Evolutionary conservation across 2,888 invertebrate genomes (phyloP).

Genomic region (Colostygia pectinataria): DNA sequence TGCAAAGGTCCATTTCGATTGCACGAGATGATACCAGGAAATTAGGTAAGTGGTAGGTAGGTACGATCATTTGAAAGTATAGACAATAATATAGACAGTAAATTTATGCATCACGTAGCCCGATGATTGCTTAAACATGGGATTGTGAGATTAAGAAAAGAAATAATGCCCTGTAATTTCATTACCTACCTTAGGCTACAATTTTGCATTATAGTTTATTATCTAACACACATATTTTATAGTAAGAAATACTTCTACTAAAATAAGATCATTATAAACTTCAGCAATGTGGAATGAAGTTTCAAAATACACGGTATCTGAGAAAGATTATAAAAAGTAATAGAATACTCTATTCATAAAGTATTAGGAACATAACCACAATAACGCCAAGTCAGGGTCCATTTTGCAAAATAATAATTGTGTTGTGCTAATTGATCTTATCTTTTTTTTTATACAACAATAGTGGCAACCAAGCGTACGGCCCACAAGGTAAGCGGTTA

Average conservation of each 20-base stretch:
- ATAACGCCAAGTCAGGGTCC: no score
- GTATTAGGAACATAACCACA: no score
- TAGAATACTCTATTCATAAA: no score
- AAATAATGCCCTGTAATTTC: background rate
- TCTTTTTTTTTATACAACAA: no score
- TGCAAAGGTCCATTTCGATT: slow-evolving; percentile 8
- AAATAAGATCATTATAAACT: no score
- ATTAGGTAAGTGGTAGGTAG: slow-evolving; percentile 10
- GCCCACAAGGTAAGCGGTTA: no score
- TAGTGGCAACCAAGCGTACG: no score
- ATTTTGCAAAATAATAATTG: no score
- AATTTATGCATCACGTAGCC: slow-evolving; percentile 32
- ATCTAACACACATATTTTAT: background rate
- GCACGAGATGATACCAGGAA: slow-evolving; percentile 18
- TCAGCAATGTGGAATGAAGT: no score
- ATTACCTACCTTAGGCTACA: background rate
- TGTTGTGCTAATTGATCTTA: no score
- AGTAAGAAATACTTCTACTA: background rate
- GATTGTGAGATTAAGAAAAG: background rate
- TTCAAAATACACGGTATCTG: no score
- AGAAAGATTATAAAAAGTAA: no score
- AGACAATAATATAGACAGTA: slow-evolving; percentile 21
- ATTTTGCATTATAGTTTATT: background rate
- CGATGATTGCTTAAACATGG: slow-evolving; percentile 26
- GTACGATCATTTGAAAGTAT: slow-evolving; percentile 29